A percentile compares a stretch with the other conserved stretches of the same genome.
Conservation (phyloP, 1,140 invertebrate species). For the Drosophila sp. region DNA sequence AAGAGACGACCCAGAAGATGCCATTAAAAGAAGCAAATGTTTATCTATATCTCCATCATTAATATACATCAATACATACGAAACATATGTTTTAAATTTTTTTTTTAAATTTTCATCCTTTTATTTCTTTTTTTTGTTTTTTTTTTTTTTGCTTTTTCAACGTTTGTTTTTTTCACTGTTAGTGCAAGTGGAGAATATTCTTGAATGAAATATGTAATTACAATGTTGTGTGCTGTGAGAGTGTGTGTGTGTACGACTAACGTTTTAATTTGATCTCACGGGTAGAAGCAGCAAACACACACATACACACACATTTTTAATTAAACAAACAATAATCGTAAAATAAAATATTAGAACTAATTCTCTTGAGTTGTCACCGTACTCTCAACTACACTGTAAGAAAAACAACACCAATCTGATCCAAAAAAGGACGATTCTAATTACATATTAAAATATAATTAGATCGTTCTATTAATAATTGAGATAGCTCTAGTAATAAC, state of each 20-base stretch:
- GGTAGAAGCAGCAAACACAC: slow-evolving; percentile 47
- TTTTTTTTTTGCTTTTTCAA: slow-evolving; percentile 27
- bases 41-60: slow-evolving; percentile 21
- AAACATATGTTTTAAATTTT: neutral
- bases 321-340: slow-evolving; percentile 42
- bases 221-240: slow-evolving; percentile 21
- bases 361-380: slow-evolving; percentile 18
- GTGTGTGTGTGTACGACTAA: slow-evolving; percentile 41
- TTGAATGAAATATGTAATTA: neutral
- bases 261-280: slow-evolving; percentile 70
- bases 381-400: slow-evolving; percentile 65
- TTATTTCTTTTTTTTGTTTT: slow-evolving; percentile 8
- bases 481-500: slow-evolving; percentile 52
- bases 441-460: slow-evolving; percentile 7
- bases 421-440: slow-evolving; percentile 31
- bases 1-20: slow-evolving; percentile 13
- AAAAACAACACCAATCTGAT: slow-evolving; percentile 73
- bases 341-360: slow-evolving; percentile 50
- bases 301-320: slow-evolving; percentile 40
- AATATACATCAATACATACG: neutral
- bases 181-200: slow-evolving; percentile 47
- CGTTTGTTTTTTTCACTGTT: slow-evolving; percentile 26
- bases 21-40: slow-evolving; percentile 37
- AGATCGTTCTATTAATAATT: slow-evolving; percentile 40
- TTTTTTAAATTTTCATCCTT: neutral